phyloP scores from a whole-genome alignment of 2,888 invertebrate species.

The Thecocarcelia acutangulata region DNA sequence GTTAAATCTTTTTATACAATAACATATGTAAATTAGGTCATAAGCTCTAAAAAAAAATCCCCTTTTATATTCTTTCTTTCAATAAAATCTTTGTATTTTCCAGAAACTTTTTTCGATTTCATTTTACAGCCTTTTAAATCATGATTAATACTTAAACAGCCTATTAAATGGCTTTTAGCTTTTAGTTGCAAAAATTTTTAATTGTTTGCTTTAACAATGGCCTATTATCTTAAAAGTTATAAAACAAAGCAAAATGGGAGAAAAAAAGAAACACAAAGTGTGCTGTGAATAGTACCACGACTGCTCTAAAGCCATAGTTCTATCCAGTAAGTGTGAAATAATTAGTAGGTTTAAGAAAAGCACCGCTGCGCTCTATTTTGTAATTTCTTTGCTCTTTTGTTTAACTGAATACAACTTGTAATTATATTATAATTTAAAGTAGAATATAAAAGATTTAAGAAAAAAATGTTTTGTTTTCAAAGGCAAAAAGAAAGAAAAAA shows the following conservation, averaged over 20 bases:
- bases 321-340: slow-evolving; percentile 65
- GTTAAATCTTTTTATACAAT: too few species aligned
- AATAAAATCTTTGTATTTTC: too few species aligned
- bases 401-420: slow-evolving; percentile 32
- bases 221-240: slow-evolving; percentile 56
- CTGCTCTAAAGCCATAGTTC: too few species aligned
- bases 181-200: slow-evolving; percentile 36
- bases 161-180: slow-evolving; percentile 67
- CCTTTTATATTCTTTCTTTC: too few species aligned
- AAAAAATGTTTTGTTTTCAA: too few species aligned
- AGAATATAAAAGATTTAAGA: neutral
- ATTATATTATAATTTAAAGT: slow-evolving; percentile 63
- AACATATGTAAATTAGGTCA: too few species aligned
- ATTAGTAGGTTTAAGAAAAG: slow-evolving; percentile 55
- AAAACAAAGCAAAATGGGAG: slow-evolving; percentile 47
- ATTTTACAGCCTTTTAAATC: slow-evolving; percentile 45
- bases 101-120: neutral
- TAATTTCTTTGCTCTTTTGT: slow-evolving; percentile 1
- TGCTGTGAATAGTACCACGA: too few species aligned
- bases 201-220: slow-evolving; percentile 3
- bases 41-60: too few species aligned
- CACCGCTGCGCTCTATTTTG: slow-evolving; percentile 43
- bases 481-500: too few species aligned
- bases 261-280: slow-evolving; percentile 48
- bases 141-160: slow-evolving; percentile 61